These are phyloP conservation scores for Galagoides demidoff DNA, from an alignment of 2,797 vertebrate species.

Conservation along the genomic window DNA sequence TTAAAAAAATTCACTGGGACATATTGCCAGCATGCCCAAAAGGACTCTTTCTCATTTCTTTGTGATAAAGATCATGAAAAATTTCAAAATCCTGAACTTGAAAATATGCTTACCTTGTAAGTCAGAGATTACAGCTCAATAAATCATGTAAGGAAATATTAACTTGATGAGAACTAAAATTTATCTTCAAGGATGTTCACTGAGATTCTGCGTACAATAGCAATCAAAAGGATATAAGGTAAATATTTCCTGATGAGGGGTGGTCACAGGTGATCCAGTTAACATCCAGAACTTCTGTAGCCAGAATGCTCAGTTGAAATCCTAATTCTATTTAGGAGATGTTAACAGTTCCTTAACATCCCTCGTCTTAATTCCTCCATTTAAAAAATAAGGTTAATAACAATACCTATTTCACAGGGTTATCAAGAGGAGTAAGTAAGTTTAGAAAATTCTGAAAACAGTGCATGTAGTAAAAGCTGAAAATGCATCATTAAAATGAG, in stretches of 20 bases:
- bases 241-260: neutral
- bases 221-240: neutral
- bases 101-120: neutral
- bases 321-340: neutral
- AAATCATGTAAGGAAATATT: neutral
- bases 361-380: neutral
- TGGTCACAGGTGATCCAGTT: neutral
- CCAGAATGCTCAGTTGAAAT: neutral
- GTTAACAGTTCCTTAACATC: neutral
- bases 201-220: neutral
- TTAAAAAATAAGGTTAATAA: neutral
- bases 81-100: neutral
- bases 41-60: neutral
- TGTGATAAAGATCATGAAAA: neutral
- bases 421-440: neutral
- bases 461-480: neutral
- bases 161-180: neutral
- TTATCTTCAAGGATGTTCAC: neutral
- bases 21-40: neutral
- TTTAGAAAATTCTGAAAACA: neutral
- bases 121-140: slow-evolving; percentile 6
- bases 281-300: neutral
- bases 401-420: neutral
- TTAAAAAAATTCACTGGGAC: neutral
- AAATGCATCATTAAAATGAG: neutral